Evolutionary conservation across 2,888 invertebrate species (phyloP).

Genomic region (Pyrgus malvae): DNA sequence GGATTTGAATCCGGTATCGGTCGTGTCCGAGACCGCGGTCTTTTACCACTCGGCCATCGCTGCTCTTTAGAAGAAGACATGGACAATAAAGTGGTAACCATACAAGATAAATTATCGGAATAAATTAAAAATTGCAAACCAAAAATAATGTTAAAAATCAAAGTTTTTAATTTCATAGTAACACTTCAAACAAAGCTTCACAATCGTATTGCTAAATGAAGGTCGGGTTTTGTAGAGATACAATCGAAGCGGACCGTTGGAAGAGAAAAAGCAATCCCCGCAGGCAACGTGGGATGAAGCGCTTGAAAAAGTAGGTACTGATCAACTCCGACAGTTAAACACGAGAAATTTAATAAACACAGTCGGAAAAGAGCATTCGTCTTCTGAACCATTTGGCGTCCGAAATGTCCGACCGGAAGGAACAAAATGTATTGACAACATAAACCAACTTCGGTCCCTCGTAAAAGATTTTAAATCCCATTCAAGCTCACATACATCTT

Average conservation of each 20-base stretch:
- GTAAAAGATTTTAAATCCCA: conserved; percentile 47
- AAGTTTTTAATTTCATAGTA: no score
- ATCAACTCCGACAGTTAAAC: background rate
- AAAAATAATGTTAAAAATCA: no score
- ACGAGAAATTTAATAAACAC: conserved; percentile 30
- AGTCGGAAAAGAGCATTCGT: conserved; percentile 9
- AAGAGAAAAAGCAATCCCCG: conserved; percentile 19
- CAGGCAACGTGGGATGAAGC: background rate
- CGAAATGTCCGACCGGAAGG: conserved; percentile 20
- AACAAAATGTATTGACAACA: conserved; percentile 51
- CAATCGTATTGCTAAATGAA: background rate
- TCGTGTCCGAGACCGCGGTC: no score
- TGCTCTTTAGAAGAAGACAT: no score
- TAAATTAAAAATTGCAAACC: no score
- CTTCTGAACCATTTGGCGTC: conserved; percentile 22
- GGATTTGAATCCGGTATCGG: no score
- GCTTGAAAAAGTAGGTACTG: conserved; percentile 11
- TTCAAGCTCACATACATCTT: conserved; percentile 46
- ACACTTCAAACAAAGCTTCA: background rate
- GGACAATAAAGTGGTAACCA: no score
- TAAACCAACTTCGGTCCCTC: conserved; percentile 41
- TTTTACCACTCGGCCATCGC: no score
- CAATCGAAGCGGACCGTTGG: conserved; percentile 1
- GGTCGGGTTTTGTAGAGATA: background rate
- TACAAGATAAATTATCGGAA: no score